Conservation (phyloP, 2,113 vertebrate species). For the Charina bottae region DNA sequence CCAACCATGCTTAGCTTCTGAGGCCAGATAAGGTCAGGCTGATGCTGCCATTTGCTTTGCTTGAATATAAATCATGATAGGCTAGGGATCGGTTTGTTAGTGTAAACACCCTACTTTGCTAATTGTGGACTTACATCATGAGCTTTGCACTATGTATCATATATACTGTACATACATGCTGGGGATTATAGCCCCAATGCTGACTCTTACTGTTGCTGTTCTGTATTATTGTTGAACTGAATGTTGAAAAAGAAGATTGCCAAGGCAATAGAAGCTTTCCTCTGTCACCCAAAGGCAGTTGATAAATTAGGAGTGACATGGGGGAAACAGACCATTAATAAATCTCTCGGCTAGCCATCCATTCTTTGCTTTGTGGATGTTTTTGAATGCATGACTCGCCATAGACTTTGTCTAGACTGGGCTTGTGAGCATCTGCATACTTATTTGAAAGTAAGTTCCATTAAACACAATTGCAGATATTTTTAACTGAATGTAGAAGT, state of each 20-base stretch:
- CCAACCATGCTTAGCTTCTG: neutral
- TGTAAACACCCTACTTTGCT: neutral
- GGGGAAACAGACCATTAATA: neutral
- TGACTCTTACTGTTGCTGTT: neutral
- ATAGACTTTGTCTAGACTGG: slow-evolving; percentile 5
- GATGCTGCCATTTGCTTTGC: neutral
- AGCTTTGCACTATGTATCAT: neutral
- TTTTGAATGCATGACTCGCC: neutral
- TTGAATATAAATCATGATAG: neutral
- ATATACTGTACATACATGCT: neutral
- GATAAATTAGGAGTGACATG: neutral
- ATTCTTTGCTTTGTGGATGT: neutral
- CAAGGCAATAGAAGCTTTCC: neutral
- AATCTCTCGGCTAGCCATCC: neutral
- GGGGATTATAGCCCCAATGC: neutral
- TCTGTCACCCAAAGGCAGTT: neutral
- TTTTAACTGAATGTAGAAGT: neutral
- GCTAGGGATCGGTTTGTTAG: neutral
- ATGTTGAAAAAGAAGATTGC: neutral
- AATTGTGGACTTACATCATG: neutral
- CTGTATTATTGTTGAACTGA: neutral
- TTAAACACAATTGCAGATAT: neutral
- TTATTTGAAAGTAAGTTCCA: neutral
- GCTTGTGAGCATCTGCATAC: neutral
- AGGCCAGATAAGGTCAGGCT: neutral